These are phyloP conservation scores for Typhlomys cinereus DNA, from an alignment of 2,113 vertebrate species.

Conservation along the genomic window DNA sequence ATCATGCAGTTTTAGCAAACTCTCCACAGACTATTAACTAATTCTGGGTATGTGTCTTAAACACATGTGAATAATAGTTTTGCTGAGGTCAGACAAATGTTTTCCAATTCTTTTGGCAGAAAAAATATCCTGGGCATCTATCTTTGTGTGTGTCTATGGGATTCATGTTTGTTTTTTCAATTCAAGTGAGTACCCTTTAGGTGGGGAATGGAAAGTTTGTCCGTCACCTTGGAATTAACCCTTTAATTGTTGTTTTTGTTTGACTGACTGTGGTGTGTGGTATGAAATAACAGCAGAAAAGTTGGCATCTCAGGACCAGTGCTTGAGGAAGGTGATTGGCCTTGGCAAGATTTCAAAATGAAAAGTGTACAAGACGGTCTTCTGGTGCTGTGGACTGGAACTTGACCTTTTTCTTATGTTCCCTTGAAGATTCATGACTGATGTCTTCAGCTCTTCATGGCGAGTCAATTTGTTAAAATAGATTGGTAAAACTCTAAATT, in stretches of 20 bases:
- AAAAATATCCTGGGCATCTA: neutral
- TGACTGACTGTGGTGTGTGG: neutral
- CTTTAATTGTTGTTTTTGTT: neutral
- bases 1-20: constrained; percentile 42
- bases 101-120: constrained; percentile 1
- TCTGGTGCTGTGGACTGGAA: neutral
- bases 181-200: neutral
- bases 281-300: neutral
- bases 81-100: constrained; percentile 34
- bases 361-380: neutral
- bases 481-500: too few relatives aligned
- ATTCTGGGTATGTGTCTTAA: constrained; percentile 16
- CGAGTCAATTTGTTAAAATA: too few relatives aligned
- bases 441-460: too few relatives aligned
- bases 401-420: neutral
- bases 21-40: constrained; percentile 21
- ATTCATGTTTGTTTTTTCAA: constrained; percentile 24
- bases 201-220: constrained; percentile 43
- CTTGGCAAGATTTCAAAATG: neutral
- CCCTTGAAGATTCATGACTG: too few relatives aligned
- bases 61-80: neutral
- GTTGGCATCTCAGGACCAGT: neutral
- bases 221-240: neutral
- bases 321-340: neutral
- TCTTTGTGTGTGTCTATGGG: constrained; percentile 27